Evolutionary conservation across 1,140 invertebrate genomes (phyloP).

Genomic region (Diabrotica undecimpunctata): DNA sequence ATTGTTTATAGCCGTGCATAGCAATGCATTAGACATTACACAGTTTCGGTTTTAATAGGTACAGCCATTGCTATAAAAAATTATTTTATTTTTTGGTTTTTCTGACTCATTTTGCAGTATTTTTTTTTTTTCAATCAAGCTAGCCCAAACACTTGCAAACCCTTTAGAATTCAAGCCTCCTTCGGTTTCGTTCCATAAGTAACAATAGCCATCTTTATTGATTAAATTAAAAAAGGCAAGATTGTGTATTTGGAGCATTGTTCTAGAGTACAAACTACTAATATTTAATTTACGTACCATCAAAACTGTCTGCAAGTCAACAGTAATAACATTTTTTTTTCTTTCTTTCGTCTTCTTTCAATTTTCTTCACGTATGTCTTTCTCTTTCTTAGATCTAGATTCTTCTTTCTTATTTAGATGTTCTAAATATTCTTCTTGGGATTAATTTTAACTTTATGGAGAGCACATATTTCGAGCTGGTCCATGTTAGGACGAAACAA

Average conservation of each 20-base stretch:
- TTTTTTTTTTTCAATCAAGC: conserved; percentile 8
- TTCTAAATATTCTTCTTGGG: too few species aligned
- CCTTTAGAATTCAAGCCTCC: conserved; percentile 18
- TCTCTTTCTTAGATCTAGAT: conserved; percentile 26
- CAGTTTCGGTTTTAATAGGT: conserved; percentile 19
- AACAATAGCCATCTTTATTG: conserved; percentile 19
- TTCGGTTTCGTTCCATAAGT: conserved; percentile 19
- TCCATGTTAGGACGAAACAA: too few species aligned
- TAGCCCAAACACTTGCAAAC: conserved; percentile 11
- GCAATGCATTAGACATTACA: conserved; percentile 9
- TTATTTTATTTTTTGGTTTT: conserved; percentile 11
- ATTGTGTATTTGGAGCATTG: conserved; percentile 16
- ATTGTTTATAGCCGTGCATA: not conserved
- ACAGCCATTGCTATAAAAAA: conserved; percentile 23
- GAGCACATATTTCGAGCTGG: too few species aligned
- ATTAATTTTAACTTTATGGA: too few species aligned
- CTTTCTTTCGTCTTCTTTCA: conserved; percentile 26
- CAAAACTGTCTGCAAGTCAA: conserved; percentile 39
- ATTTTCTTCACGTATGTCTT: too few species aligned
- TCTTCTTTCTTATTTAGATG: conserved; percentile 22
- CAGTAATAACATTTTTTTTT: conserved; percentile 26
- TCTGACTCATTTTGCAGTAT: not conserved
- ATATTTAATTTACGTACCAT: conserved; percentile 32
- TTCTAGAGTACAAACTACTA: conserved; percentile 36
- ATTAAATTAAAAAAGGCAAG: conserved; percentile 7